phyloP scores from a whole-genome alignment of 2,113 vertebrate species.

The Scomber colias region DNA sequence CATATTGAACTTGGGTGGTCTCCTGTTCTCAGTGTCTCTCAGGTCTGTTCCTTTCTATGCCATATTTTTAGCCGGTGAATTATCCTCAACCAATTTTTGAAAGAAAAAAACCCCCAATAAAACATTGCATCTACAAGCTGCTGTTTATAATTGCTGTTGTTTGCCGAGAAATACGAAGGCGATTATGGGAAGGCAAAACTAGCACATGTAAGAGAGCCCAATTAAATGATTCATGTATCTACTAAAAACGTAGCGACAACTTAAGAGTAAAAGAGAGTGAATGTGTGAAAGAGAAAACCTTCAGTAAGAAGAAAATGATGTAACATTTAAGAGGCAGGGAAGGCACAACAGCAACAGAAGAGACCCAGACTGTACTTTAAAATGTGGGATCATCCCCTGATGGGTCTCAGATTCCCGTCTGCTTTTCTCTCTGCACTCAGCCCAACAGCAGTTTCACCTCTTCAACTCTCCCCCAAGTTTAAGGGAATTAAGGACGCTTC shows the following conservation, averaged over 20 bases:
- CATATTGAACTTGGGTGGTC: constrained; percentile 9
- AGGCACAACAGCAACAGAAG: background rate
- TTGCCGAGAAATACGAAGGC: too few species aligned
- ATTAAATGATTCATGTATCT: too few species aligned
- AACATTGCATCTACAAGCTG: too few species aligned
- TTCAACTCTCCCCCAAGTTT: constrained; percentile 56
- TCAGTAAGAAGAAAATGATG: constrained; percentile 6
- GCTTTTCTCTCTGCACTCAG: constrained; percentile 33
- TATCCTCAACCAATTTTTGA: too few species aligned
- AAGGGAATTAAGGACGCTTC: constrained; percentile 57
- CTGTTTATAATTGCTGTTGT: too few species aligned
- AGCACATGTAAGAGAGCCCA: too few species aligned
- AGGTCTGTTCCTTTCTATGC: background rate
- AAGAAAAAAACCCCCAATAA: background rate
- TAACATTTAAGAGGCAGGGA: constrained; percentile 39
- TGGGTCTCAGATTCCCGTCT: constrained; percentile 14
- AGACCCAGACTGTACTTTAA: constrained; percentile 40
- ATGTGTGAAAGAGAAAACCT: background rate
- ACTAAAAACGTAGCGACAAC: too few species aligned
- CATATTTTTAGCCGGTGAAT: constrained; percentile 5
- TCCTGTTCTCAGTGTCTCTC: background rate
- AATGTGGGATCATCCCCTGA: constrained; percentile 42
- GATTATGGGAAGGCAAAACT: too few species aligned
- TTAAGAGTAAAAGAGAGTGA: too few species aligned
- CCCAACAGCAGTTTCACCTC: constrained; percentile 55